phyloP scores from a whole-genome alignment of 1,140 invertebrate species.

The Scaptodrosophila lebanonensis region DNA sequence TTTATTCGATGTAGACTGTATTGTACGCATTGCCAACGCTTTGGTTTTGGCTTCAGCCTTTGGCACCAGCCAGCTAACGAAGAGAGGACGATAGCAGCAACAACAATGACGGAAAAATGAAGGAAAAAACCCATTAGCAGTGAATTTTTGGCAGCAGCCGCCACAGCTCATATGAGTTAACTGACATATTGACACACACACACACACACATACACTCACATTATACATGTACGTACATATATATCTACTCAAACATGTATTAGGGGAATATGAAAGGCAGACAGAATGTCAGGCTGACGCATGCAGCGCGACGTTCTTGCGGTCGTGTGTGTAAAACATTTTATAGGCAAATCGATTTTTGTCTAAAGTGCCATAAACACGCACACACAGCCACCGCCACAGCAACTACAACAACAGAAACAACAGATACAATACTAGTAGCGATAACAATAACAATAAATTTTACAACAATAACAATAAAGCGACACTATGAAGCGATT shows the following conservation, averaged over 20 bases:
- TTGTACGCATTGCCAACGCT: no score
- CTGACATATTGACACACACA: slow-evolving; percentile 54
- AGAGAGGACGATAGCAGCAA: neutral
- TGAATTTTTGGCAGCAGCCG: slow-evolving; percentile 38
- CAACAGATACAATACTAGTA: slow-evolving; percentile 1
- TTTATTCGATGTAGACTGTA: no score
- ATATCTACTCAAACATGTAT: no score
- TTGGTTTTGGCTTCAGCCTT: no score
- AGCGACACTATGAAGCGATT: slow-evolving; percentile 27
- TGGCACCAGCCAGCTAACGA: no score
- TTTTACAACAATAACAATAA: slow-evolving; percentile 49
- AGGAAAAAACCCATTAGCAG: slow-evolving; percentile 44
- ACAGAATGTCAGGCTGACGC: slow-evolving; percentile 27
- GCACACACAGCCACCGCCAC: no score
- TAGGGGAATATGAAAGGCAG: neutral
- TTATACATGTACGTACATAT: no score
- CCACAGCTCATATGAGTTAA: slow-evolving; percentile 35
- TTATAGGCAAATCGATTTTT: slow-evolving; percentile 76
- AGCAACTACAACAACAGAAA: slow-evolving; percentile 29
- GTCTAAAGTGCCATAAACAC: slow-evolving; percentile 74
- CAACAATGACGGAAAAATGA: neutral
- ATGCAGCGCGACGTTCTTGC: slow-evolving; percentile 30
- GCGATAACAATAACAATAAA: slow-evolving; percentile 45
- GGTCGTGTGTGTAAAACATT: slow-evolving; percentile 65
- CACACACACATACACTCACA: slow-evolving; percentile 1